Conservation (phyloP, 2,113 vertebrate genomes). For the Neodon shergylaensis region DNA sequence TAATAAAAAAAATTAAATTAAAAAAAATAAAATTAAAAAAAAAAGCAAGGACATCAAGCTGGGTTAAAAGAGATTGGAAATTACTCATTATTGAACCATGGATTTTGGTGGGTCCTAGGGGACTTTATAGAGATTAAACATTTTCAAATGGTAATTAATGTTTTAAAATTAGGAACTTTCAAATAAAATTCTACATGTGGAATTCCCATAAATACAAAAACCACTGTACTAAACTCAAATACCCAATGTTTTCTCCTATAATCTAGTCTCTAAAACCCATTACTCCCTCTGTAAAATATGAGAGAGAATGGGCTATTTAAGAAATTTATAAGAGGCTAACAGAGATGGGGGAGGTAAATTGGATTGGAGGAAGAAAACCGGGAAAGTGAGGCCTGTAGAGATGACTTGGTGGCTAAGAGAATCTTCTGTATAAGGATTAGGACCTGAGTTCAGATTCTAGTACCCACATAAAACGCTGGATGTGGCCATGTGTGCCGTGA, state of each 20-base stretch:
- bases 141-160: background rate
- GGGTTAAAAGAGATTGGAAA: slow-evolving; percentile 21
- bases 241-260: background rate
- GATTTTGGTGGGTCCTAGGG: background rate
- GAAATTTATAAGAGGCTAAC: background rate
- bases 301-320: background rate
- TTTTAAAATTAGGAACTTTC: slow-evolving; percentile 21
- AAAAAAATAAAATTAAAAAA: too few relatives aligned
- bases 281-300: background rate
- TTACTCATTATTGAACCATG: background rate
- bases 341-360: background rate
- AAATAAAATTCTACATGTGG: slow-evolving; percentile 32
- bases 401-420: background rate
- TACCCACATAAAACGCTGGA: background rate
- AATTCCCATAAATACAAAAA: slow-evolving; percentile 31
- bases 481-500: background rate
- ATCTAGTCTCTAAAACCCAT: background rate
- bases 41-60: background rate
- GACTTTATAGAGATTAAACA: background rate
- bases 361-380: background rate
- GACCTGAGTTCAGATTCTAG: background rate
- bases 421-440: background rate
- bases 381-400: background rate
- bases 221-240: background rate
- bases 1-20: too few relatives aligned